Base-by-base conservation (phyloP, 1,140 invertebrate species). In the Procambarus virginalis region DNA sequence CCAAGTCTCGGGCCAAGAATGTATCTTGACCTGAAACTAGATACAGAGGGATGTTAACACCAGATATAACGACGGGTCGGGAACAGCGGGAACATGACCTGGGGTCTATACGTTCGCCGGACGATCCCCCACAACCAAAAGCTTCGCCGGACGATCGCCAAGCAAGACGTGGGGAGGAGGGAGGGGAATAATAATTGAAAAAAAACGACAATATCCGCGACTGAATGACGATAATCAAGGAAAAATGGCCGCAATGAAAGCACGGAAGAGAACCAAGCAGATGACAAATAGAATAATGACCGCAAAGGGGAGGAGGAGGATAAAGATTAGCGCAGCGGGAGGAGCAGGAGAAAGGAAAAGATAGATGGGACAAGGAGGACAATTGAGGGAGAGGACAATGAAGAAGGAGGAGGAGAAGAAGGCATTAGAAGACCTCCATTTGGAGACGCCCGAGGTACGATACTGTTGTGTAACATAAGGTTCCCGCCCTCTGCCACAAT, bases 241-340 rank as follows among this genome's bases (percentile, higher is more conserved):
- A 17, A 64, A 20, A 17, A 64, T 64, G 60, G 17, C 60, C 60
- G 60, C 60, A 64, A 20, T 64, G 60, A 17, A 17, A 17, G 60
- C 14, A 20, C 4, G 17, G 60, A 64, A 2, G 60, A 64, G 20
- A 20, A 17, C n/a, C 60, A 17, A 64, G 12, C 60, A 20, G 60
- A 64, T 64, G 60, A 64, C 60, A 64, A 64, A 64, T 64, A 64
- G 60, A 64, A 64, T 64, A 64, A 64, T 64, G 60, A 64, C 60
- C 12, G 60, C 60, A 17, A 64, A 64, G 60, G 60, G 60, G 60
- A 64, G 60, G 60, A 64, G 60, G 60, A 64, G 60, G 60, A 64
- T 64, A 17, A 64, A 17, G 4, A 64, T 64, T 64, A 64, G 60
- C 60, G 60, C 60, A 12, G 60, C 60, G 60, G 10, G 10, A 64